phyloP scores from a whole-genome alignment of 2,113 vertebrate species.

The Python bivittatus region DNA sequence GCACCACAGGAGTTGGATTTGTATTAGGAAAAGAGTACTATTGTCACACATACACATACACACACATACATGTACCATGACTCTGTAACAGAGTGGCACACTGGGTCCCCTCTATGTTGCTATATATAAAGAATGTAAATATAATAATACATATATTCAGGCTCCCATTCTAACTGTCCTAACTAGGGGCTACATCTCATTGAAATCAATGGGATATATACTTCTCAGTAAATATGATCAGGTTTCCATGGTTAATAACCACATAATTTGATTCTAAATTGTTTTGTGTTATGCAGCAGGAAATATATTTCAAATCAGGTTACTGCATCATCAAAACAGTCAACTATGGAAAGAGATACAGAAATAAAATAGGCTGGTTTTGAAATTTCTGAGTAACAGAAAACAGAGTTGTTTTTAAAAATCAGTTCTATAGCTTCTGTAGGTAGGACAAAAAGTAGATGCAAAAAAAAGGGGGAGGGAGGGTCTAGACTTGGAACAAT shows the following conservation, averaged over 20 bases:
- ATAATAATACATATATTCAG: not conserved
- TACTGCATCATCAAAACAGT: conserved; percentile 14
- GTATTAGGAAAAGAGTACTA: not conserved
- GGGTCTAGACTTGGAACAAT: not conserved
- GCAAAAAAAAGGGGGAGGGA: not conserved
- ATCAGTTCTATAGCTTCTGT: not conserved
- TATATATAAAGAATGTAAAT: not conserved
- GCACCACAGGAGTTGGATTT: not conserved
- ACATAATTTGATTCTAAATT: not conserved
- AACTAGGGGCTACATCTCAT: not conserved
- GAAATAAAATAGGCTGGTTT: conserved; percentile 12
- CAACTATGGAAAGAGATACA: conserved; percentile 13
- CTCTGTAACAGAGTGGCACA: too few relatives aligned
- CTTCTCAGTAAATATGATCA: not conserved
- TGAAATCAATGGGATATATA: not conserved
- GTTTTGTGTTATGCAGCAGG: not conserved
- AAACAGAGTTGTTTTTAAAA: not conserved
- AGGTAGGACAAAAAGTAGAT: not conserved
- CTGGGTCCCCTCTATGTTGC: not conserved
- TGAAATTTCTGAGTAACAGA: conserved; percentile 46
- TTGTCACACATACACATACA: not conserved
- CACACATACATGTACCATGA: not conserved
- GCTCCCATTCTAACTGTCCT: not conserved
- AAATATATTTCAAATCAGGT: not conserved
- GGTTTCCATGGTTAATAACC: not conserved